phyloP scores from a whole-genome alignment of 2,113 vertebrate genomes.

The Lampris megalopsis region DNA sequence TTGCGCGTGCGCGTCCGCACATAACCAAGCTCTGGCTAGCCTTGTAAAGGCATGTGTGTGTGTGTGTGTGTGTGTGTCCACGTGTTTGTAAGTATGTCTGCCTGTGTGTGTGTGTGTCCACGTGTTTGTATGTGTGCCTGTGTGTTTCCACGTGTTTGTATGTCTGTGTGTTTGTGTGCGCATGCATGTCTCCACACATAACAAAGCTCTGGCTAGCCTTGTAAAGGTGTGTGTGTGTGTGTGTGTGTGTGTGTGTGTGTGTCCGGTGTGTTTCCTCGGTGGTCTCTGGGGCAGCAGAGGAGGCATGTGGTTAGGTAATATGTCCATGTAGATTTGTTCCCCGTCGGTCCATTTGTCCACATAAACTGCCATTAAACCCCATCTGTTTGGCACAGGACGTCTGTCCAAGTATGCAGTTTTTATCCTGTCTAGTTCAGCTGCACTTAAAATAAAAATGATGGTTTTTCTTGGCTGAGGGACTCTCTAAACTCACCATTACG shows the following conservation, averaged over 20 bases:
- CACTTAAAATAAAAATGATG: not conserved
- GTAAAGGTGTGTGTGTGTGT: too few species aligned
- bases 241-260: slow-evolving; percentile 10
- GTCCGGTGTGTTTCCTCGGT: not conserved
- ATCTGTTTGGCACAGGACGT: slow-evolving; percentile 25
- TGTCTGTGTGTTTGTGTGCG: too few species aligned
- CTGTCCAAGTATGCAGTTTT: not conserved
- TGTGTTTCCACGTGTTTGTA: too few species aligned
- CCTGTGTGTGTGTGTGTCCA: too few species aligned
- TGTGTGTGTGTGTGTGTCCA: too few species aligned
- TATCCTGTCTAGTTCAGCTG: not conserved
- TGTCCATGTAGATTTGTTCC: slow-evolving; percentile 20
- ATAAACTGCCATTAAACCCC: not conserved
- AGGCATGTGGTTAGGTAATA: slow-evolving; percentile 23
- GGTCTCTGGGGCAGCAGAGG: slow-evolving; percentile 5
- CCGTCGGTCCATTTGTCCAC: slow-evolving; percentile 2
- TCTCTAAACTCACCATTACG: not conserved
- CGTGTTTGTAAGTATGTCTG: too few species aligned
- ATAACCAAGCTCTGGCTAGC: too few species aligned
- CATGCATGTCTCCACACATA: too few species aligned
- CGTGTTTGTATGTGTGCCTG: too few species aligned
- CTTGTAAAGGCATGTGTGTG: too few species aligned
- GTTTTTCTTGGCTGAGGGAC: slow-evolving; percentile 12
- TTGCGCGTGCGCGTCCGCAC: too few species aligned
- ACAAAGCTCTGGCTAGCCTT: too few species aligned